A percentile compares a stretch with the other conserved stretches of the same genome.
These are phyloP conservation scores for Clivina fossor DNA, from an alignment of 2,888 invertebrate species.

Conservation along the genomic window DNA sequence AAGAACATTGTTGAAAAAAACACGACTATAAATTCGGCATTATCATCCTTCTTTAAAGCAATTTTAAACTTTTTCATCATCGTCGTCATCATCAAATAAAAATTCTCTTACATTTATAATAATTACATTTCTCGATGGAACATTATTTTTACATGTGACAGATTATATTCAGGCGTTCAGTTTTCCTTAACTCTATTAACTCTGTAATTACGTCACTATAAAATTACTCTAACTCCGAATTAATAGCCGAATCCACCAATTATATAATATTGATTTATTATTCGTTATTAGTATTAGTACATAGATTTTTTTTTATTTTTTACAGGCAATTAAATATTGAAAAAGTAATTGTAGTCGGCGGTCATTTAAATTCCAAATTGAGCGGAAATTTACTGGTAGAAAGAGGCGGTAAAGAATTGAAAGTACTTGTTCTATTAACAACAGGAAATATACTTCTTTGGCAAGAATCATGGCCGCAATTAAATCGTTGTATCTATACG, in stretches of 20 bases:
- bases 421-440: slow-evolving; percentile 62
- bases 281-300: too few relatives aligned
- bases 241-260: slow-evolving; percentile 23
- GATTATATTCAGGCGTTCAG: too few relatives aligned
- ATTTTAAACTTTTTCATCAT: too few relatives aligned
- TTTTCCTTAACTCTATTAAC: slow-evolving; percentile 32
- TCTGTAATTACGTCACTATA: too few relatives aligned
- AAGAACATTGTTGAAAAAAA: too few relatives aligned
- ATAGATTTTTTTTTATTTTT: slow-evolving; percentile 20
- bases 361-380: slow-evolving; percentile 54
- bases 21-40: too few relatives aligned
- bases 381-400: slow-evolving; percentile 52
- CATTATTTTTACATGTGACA: too few relatives aligned
- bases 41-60: too few relatives aligned
- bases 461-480: slow-evolving; percentile 62
- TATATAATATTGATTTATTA: slow-evolving; percentile 13
- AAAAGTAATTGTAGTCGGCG: slow-evolving; percentile 58
- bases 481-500: slow-evolving; percentile 65
- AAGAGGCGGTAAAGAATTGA: slow-evolving; percentile 57
- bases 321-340: slow-evolving; percentile 49
- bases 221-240: too few relatives aligned
- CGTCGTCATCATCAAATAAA: too few relatives aligned
- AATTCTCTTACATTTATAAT: too few relatives aligned
- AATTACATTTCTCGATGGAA: too few relatives aligned
- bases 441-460: slow-evolving; percentile 68